Evolutionary conservation across 2,113 vertebrate genomes (phyloP).

Genomic region (Ciconia boyciana): DNA sequence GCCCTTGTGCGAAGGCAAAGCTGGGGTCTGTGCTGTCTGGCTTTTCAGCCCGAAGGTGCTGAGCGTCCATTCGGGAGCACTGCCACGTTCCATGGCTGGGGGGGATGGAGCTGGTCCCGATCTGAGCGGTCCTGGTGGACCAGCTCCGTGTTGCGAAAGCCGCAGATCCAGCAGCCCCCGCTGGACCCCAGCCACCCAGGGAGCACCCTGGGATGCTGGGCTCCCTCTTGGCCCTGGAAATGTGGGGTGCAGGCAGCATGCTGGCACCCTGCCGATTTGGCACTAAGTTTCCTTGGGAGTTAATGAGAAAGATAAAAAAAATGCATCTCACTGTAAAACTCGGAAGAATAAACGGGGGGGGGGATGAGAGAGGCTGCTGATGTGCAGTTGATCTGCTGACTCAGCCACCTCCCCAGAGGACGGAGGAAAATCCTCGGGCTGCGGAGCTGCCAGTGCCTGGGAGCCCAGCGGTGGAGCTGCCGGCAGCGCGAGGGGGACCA

Average conservation of each 20-base stretch:
- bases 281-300: not conserved
- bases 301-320: not conserved
- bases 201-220: not conserved
- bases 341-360: rapidly evolving
- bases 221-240: not conserved
- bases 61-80: rapidly evolving
- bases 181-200: not conserved
- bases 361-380: not conserved
- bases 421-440: not conserved
- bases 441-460: rapidly evolving
- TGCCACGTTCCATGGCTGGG: rapidly evolving
- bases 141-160: rapidly evolving
- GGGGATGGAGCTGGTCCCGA: not conserved
- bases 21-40: not conserved
- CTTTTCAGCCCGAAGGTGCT: not conserved
- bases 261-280: rapidly evolving
- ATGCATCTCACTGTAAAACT: rapidly evolving
- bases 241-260: not conserved
- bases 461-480: rapidly evolving
- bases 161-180: not conserved
- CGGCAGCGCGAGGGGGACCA: rapidly evolving
- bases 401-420: not conserved
- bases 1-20: not conserved
- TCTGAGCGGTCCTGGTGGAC: not conserved
- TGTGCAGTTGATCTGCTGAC: not conserved